Base-by-base conservation (phyloP, 1,140 invertebrate species). In the Drosophila chauvacae region DNA sequence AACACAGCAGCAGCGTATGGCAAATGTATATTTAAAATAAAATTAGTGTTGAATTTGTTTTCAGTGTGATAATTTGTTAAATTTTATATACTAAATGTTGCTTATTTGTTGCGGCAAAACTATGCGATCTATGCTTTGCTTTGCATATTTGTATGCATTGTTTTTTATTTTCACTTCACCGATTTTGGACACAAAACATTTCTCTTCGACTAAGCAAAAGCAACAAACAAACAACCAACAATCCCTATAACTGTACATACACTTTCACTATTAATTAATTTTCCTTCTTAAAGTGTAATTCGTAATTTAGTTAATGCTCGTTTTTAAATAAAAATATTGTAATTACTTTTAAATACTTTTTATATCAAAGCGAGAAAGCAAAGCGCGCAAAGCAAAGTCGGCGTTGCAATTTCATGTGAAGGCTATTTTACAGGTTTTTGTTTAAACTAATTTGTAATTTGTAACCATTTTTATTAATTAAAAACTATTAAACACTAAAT, bases 351-450 rank as follows among this genome's bases (percentile, higher is more conserved):
- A 56, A 75, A 75, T 63, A 76, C 50, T 48, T 80, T 80, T 84
- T 68, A 83, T 65, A 70, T 80, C 68, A 58, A 84, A 85, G 51
- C 61, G 71, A 82, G 39, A 68, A 83, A 80, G 69, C 72, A 82
- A 75, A 68, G 74, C 76, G 80, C 80, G 75, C 72, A 65, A 59
- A 84, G 75, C 57, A 76, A 66, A 60, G 65, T 68, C 62, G 76
- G 62, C 85, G 58, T 68, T 77, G 84, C 69, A 85, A 75, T 78
- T 85, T 69, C 64, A 83, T 86, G 80, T 87, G 75, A 91, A 91
- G 83, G 87, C 87, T 91, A 91, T 91, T 91, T 91, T 91, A 91
- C 88, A 91, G 87, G 87, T 91, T 91, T 91, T 91, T 91, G 74
- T 81, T 91, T 90, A 81, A 90, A 90, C 77, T 81, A 83, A 80